Base-by-base conservation (phyloP, 2,888 invertebrate genomes). In the Caenorhabditis sp. region DNA sequence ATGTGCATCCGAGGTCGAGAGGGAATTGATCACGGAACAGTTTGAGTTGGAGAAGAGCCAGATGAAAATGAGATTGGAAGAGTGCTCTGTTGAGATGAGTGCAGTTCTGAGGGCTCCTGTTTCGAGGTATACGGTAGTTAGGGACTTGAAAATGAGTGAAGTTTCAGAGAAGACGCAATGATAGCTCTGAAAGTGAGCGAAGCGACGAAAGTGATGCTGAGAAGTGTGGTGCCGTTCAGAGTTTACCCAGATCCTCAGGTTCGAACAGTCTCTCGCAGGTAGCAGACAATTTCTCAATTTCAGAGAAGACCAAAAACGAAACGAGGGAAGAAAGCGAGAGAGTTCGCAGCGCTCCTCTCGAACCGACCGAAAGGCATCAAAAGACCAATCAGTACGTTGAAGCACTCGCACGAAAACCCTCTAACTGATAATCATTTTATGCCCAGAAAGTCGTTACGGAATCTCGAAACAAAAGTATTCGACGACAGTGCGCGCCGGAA, bases 191-290 rank as follows among this genome's bases (percentile, higher is more conserved):
- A 76, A 65, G 71, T 76, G 7, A 59, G 50, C 4, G 59, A 76
- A 13, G 58, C 63, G 9, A 61, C 76, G 2, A 63, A 71, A 24
- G 58, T 61, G 17, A 50, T 76, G 52, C 26, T 76, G 32, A 65
- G 53, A 61, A 61, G 71, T n/a, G 71, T 76, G 9, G 65, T 76
- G n/a, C 76, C 76, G 8, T 76, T 76, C 22, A 43, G 71, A 48
- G 48, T 76, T 11, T 65, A 53, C 53, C 74, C 74, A 27, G 62
- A 75, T 75, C 52, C 56, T 6, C 55, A 62, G 61, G 50, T 62
- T n/a, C 9, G 7, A 13, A 6, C 24, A 15, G 7, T 8, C n/a
- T 26, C 9, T 8, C 15, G 22, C 2, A 9, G 1, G 3, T 26
- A 5, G 5, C 26, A n/a, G 11, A 8, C 7, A 4, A 63, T 15